Base-by-base conservation (phyloP, 2,888 invertebrate genomes). In the Thymelicus sylvestris region DNA sequence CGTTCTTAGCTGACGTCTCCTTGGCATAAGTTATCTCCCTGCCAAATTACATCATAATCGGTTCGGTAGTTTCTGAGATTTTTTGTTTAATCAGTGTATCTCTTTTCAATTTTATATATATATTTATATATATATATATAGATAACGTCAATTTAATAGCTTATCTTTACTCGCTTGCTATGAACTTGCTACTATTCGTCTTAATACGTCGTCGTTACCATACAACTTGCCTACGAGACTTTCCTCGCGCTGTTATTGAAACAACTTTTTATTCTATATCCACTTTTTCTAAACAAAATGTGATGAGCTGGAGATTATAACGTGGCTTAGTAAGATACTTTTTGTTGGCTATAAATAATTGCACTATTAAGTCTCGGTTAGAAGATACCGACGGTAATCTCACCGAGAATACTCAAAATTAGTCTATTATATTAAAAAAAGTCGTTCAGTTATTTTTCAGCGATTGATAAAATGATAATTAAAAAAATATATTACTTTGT, bases 211-310 rank as follows among this genome's bases (percentile, higher is more conserved):
- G 50, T 65, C 50, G 60, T 57, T 60, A 65, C 65, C 39, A 44
- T 50, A 61, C 41, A 62, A 67, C 67, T 67, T 48, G 52, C 19
- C 62, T 65, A 39, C 19, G 60, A 13, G 64, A 65, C 70, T 70
- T 70, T 70, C 65, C 64, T 65, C 65, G 41, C n/a, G 60, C 39
- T 65, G 15, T 70, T 65, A 70, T 70, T 70, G 65, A 70, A 70
- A 70, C 65, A 65, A 52, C 65, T 70, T 70, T 70, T 70, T 70
- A 60, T 52, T 65, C 65, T 70, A 50, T 59, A 44, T 50, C 60
- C 60, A 70, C 41, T 70, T 70, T 70, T 70, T 70, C 60, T 60
- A n/a, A 59, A 59, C n/a, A 64, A 65, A 65, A 52, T 70, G 65
- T 70, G 62, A 62, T 68, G 70, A 70, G 70, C 41, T 65, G 60